These are phyloP conservation scores for Epinephelus lanceolatus DNA, from an alignment of 2,113 vertebrate genomes.

Conservation along the genomic window DNA sequence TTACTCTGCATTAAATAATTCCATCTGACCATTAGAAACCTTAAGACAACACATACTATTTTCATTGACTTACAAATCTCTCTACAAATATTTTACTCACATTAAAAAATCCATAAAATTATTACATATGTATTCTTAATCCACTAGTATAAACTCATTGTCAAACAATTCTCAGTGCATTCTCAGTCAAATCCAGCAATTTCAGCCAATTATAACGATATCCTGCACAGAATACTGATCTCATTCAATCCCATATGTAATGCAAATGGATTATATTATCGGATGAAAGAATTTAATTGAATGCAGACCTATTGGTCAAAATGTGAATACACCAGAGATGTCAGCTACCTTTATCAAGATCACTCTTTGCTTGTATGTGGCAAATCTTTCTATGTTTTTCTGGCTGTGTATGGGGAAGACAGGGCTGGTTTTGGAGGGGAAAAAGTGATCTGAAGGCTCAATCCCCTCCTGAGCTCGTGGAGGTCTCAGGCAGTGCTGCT, in stretches of 20 bases:
- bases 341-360: not conserved
- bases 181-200: not conserved
- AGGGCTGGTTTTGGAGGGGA: not conserved
- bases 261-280: not conserved
- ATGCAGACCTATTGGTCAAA: not conserved
- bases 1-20: not conserved
- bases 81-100: not conserved
- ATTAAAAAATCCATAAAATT: not conserved
- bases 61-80: not conserved
- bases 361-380: not conserved
- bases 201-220: not conserved
- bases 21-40: not conserved
- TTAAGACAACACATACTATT: not conserved
- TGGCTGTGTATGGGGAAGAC: not conserved
- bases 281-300: conserved; percentile 4
- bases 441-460: conserved; percentile 29
- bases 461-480: conserved; percentile 43
- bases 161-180: not conserved
- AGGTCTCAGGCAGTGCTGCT: conserved; percentile 45
- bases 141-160: not conserved
- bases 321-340: not conserved
- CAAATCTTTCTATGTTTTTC: conserved; percentile 6
- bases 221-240: not conserved
- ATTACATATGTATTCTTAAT: not conserved
- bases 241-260: not conserved